These are phyloP conservation scores for Noctilio leporinus DNA, from an alignment of 2,113 vertebrate genomes.

Conservation along the genomic window DNA sequence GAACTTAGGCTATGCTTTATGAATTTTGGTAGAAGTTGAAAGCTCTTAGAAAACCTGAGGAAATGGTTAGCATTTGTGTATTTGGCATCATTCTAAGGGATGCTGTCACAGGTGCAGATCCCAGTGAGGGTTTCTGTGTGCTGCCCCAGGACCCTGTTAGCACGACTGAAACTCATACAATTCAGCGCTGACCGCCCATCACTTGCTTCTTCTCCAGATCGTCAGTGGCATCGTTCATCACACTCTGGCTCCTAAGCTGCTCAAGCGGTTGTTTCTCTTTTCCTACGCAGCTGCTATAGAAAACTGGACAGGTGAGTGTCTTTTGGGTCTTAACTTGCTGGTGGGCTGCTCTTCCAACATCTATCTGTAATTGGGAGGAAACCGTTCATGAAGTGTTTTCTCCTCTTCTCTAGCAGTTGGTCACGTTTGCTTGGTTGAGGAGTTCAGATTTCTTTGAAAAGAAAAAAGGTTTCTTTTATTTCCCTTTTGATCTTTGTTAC, in stretches of 20 bases:
- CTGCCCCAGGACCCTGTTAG: not conserved
- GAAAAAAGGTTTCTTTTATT: not conserved
- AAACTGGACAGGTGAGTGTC: constrained; percentile 76
- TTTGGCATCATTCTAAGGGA: not conserved
- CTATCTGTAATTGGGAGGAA: not conserved
- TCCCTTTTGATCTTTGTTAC: not conserved
- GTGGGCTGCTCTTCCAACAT: not conserved
- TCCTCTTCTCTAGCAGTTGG: not conserved
- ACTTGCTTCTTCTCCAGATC: constrained; percentile 79
- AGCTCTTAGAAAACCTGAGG: constrained; percentile 3
- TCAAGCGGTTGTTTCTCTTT: constrained; percentile 90
- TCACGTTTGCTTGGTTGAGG: not conserved
- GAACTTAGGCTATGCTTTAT: not conserved
- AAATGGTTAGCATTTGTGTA: not conserved
- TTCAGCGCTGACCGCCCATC: not conserved
- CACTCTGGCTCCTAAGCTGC: constrained; percentile 85
- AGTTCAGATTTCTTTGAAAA: not conserved
- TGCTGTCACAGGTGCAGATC: not conserved
- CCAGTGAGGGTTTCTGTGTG: not conserved
- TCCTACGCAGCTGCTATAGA: constrained; percentile 82
- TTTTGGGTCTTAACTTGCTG: not conserved
- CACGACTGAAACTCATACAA: not conserved
- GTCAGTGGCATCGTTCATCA: constrained; percentile 90
- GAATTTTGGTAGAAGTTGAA: constrained; percentile 18
- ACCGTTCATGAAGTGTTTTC: not conserved